Percentiles rank a stretch among this genome's conserved stretches.
Conservation (phyloP, 2,888 invertebrate species). For the Lasioglossum malachurum region DNA sequence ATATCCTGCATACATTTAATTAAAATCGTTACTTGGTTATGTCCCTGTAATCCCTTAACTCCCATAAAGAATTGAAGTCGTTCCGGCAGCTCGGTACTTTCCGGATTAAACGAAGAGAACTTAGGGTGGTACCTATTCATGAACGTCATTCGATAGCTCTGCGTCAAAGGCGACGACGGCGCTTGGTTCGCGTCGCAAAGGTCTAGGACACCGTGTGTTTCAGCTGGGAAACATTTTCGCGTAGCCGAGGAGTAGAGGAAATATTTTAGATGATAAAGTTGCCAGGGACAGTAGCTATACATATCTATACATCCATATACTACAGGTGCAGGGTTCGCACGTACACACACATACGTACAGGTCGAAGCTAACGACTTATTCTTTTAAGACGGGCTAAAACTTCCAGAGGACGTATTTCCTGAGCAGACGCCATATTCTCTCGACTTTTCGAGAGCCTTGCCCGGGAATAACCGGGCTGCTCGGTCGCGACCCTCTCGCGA, state of each 20-base stretch:
- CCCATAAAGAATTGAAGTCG: too few relatives aligned
- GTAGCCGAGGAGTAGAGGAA: neutral
- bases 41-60: too few relatives aligned
- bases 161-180: neutral
- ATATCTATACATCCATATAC: neutral
- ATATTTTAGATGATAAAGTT: constrained; percentile 41
- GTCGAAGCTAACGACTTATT: constrained; percentile 58
- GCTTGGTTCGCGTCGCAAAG: neutral
- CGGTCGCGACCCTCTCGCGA: constrained; percentile 41
- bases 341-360: neutral
- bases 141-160: neutral
- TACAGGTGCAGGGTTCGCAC: neutral
- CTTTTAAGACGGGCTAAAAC: constrained; percentile 50
- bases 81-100: too few relatives aligned
- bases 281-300: neutral
- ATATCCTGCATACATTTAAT: too few relatives aligned
- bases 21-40: too few relatives aligned
- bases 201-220: neutral
- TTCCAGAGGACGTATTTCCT: constrained; percentile 43
- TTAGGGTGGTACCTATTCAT: neutral
- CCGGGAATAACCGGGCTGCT: constrained; percentile 48
- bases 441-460: constrained; percentile 52
- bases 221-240: neutral
- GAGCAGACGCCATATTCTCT: constrained; percentile 46
- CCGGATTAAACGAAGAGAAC: too few relatives aligned